Evolutionary conservation across 2,888 invertebrate genomes (phyloP).

Genomic region (Cactoblastis cactorum): DNA sequence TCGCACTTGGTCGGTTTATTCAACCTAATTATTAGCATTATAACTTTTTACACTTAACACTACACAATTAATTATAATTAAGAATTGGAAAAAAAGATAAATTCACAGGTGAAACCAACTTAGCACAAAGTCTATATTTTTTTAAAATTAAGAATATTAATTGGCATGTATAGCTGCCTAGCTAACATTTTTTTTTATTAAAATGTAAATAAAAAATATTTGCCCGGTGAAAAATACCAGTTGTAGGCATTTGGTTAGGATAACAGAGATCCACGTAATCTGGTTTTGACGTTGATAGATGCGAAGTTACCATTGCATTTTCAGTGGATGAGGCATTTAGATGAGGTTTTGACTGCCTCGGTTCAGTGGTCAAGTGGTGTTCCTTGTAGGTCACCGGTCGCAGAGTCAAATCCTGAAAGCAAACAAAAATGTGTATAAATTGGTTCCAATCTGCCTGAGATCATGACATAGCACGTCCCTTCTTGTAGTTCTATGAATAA

Average conservation of each 20-base stretch:
- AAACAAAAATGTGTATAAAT: no score
- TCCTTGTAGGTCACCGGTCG: no score
- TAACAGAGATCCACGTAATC: conserved; percentile 49
- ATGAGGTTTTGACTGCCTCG: no score
- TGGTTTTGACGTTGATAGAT: conserved; percentile 47
- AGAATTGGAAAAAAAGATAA: neutral
- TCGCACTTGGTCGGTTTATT: no score
- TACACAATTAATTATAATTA: conserved; percentile 5
- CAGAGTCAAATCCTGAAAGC: no score
- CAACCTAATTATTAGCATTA: no score
- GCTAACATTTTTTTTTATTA: conserved; percentile 54
- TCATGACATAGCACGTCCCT: no score
- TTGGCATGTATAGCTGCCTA: conserved; percentile 36
- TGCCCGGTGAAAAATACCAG: conserved; percentile 52
- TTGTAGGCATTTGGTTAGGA: conserved; percentile 49
- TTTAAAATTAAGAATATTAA: conserved; percentile 15
- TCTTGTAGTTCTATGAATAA: no score
- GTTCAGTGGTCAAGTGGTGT: no score
- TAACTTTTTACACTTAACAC: no score
- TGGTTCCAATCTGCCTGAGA: no score
- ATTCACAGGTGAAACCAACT: conserved; percentile 6
- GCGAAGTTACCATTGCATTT: neutral
- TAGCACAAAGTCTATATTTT: conserved; percentile 4
- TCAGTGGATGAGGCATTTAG: conserved; percentile 20
- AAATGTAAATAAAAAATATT: conserved; percentile 43